phyloP scores from a whole-genome alignment of 2,888 invertebrate species.

The Matsumyia berberina region DNA sequence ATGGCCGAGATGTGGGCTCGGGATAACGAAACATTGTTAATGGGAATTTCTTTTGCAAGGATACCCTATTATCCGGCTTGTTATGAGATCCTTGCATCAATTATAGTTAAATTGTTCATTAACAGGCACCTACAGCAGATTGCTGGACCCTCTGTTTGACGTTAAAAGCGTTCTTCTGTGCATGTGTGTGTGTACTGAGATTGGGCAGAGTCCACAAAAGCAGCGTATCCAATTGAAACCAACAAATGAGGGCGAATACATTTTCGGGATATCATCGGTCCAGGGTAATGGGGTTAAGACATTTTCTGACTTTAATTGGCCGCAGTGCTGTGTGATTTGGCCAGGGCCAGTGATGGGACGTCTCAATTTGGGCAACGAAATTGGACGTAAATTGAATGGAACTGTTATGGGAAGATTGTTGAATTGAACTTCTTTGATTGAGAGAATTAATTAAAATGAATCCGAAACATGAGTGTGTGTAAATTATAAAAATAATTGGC shows the following conservation, averaged over 20 bases:
- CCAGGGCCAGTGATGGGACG: constrained; percentile 4
- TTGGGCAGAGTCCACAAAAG: background rate
- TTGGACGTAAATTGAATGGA: constrained; percentile 38
- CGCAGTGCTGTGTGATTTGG: constrained; percentile 15
- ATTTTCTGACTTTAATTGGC: constrained; percentile 53
- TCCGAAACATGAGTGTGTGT: background rate
- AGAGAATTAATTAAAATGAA: constrained; percentile 32
- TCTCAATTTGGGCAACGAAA: constrained; percentile 23
- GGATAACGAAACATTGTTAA: constrained; percentile 38
- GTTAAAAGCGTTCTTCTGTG: background rate
- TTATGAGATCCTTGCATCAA: constrained; percentile 63
- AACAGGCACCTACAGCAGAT: constrained; percentile 52
- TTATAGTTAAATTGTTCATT: constrained; percentile 66
- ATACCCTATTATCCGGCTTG: constrained; percentile 56
- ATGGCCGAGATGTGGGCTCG: constrained; percentile 32
- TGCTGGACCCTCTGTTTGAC: constrained; percentile 14
- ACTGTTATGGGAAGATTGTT: constrained; percentile 3
- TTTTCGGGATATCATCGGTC: constrained; percentile 20
- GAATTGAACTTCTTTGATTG: constrained; percentile 31
- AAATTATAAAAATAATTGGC: constrained; percentile 16
- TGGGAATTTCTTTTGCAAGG: constrained; percentile 43
- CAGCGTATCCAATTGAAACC: constrained; percentile 22
- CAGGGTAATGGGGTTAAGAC: constrained; percentile 34
- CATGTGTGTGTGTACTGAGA: background rate
- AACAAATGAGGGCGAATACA: constrained; percentile 17